phyloP scores from a whole-genome alignment of 1,140 invertebrate species.

The Nephila pilipes region DNA sequence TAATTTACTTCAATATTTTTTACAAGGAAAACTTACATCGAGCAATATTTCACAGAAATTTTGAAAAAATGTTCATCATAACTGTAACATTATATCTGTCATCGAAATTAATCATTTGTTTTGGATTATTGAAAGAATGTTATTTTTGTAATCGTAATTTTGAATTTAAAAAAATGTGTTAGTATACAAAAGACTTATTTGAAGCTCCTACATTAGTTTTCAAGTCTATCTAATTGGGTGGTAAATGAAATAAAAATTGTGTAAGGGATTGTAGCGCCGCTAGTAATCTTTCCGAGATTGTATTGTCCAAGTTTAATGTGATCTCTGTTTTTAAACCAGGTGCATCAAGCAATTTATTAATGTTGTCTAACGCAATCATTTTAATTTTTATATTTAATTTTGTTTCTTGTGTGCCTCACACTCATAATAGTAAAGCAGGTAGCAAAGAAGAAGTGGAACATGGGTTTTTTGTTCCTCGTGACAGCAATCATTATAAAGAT shows the following conservation, averaged over 20 bases:
- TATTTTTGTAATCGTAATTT: background rate
- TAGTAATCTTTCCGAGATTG: background rate
- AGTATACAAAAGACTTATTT: background rate
- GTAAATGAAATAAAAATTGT: too few relatives aligned
- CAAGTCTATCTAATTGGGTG: too few relatives aligned
- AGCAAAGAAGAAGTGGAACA: slow-evolving; percentile 53
- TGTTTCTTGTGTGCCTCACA: slow-evolving; percentile 49
- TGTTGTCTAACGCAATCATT: background rate
- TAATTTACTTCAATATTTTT: too few relatives aligned
- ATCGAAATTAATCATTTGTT: background rate
- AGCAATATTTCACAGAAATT: too few relatives aligned
- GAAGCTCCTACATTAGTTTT: background rate
- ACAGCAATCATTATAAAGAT: slow-evolving; percentile 66
- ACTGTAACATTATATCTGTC: slow-evolving; percentile 5
- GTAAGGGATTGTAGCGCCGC: background rate
- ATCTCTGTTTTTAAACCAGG: background rate
- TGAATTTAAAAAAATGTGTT: background rate
- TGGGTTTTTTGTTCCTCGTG: slow-evolving; percentile 44
- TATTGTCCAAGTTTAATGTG: too few relatives aligned
- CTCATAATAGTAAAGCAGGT: slow-evolving; percentile 36
- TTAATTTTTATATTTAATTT: slow-evolving; percentile 8
- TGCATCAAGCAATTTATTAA: background rate
- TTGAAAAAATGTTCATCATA: background rate
- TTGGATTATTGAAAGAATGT: background rate
- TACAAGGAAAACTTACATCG: too few relatives aligned